A percentile compares a stretch with the other conserved stretches of the same genome.
Conservation (phyloP, 2,888 invertebrate genomes). For the Lomographa bimaculata region DNA sequence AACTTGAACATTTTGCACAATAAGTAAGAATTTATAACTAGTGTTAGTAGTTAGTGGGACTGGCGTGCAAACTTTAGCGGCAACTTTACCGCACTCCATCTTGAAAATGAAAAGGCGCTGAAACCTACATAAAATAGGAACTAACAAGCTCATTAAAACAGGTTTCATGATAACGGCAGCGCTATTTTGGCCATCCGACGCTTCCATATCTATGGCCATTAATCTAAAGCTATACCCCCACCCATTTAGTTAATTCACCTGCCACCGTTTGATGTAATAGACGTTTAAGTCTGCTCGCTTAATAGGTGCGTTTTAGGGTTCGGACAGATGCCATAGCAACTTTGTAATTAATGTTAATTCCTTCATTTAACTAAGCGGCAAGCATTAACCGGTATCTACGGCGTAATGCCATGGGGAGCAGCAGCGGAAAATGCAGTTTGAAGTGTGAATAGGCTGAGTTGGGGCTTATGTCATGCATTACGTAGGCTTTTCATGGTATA, state of each 20-base stretch:
- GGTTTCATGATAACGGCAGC: slow-evolving; percentile 39
- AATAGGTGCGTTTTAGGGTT: slow-evolving; percentile 45
- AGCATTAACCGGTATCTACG: slow-evolving; percentile 16
- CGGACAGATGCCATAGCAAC: slow-evolving; percentile 36
- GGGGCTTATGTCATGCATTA: slow-evolving; percentile 26
- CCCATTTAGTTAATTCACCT: slow-evolving; percentile 63
- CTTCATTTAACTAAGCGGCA: slow-evolving; percentile 22
- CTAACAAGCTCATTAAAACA: slow-evolving; percentile 31
- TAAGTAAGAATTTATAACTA: neutral
- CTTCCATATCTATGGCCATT: slow-evolving; percentile 56
- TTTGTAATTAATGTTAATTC: slow-evolving; percentile 48
- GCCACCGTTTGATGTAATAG: slow-evolving; percentile 61
- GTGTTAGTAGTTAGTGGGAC: too few relatives aligned
- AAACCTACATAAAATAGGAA: slow-evolving; percentile 25
- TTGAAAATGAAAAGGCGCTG: slow-evolving; percentile 22
- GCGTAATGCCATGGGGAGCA: neutral
- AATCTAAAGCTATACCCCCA: slow-evolving; percentile 54
- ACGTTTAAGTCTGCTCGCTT: slow-evolving; percentile 49
- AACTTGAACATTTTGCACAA: slow-evolving; percentile 1
- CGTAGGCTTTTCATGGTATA: slow-evolving; percentile 33
- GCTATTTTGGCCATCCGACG: slow-evolving; percentile 45
- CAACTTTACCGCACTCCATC: slow-evolving; percentile 13
- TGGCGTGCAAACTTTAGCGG: slow-evolving; percentile 8
- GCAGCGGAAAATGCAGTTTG: slow-evolving; percentile 19
- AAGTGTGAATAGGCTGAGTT: slow-evolving; percentile 27